phyloP scores from a whole-genome alignment of 2,888 invertebrate species.

The Tetheella fluctuosa region DNA sequence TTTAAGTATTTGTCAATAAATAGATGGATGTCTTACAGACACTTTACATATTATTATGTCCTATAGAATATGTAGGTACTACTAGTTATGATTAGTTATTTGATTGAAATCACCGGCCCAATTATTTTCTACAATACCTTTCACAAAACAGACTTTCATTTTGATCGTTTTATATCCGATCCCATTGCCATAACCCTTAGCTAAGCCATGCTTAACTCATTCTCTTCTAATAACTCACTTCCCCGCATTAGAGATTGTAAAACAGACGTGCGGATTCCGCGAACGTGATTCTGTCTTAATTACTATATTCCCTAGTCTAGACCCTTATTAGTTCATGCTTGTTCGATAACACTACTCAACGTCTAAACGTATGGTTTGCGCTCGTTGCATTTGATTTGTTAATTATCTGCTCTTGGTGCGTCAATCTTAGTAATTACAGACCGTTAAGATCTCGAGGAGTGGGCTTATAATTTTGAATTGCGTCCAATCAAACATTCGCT shows the following conservation, averaged over 20 bases:
- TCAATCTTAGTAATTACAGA: conserved; percentile 43
- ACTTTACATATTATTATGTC: too few relatives aligned
- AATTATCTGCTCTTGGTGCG: conserved; percentile 34
- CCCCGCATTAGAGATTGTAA: background rate
- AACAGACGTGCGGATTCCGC: conserved; percentile 25
- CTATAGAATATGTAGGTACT: too few relatives aligned
- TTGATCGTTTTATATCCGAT: background rate
- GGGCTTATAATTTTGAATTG: conserved; percentile 32
- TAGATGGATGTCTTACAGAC: too few relatives aligned
- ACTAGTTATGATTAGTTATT: too few relatives aligned
- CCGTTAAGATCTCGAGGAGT: conserved; percentile 29
- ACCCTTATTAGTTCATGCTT: conserved; percentile 19
- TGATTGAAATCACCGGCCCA: too few relatives aligned
- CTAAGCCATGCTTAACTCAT: background rate
- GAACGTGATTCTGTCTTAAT: conserved; percentile 34
- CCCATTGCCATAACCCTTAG: background rate
- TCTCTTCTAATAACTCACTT: background rate
- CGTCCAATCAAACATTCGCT: conserved; percentile 7
- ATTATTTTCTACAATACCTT: background rate
- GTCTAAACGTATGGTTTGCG: conserved; percentile 33
- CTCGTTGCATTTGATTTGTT: conserved; percentile 39
- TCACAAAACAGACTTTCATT: background rate
- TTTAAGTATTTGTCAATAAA: too few relatives aligned
- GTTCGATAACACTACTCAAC: conserved; percentile 29
- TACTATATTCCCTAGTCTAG: conserved; percentile 19